Conservation (phyloP, 2,797 vertebrate genomes). For the Trachurus trachurus region DNA sequence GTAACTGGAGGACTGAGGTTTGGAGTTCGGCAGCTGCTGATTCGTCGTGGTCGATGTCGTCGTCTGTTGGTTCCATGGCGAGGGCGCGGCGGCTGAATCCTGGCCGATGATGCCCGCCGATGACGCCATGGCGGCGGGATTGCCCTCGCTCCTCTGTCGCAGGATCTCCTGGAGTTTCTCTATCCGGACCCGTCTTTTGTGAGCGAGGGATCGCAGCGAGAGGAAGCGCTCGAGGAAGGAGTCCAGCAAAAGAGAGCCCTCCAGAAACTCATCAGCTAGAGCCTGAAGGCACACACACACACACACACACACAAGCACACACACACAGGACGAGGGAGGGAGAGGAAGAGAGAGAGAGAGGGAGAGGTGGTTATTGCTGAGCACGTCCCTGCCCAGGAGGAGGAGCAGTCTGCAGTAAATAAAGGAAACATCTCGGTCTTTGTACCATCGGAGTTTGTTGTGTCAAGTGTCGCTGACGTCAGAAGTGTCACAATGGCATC, state of each 20-base stretch:
- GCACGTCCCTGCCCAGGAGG: too few species aligned
- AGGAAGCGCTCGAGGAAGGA: conserved; percentile 91
- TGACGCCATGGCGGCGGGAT: conserved; percentile 63
- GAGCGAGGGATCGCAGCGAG: conserved; percentile 88
- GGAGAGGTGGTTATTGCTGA: too few species aligned
- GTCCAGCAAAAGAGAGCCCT: conserved; percentile 90
- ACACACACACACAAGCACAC: conserved; percentile 6
- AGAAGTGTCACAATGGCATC: too few species aligned
- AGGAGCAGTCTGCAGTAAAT: too few species aligned
- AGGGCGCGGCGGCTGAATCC: conserved; percentile 55
- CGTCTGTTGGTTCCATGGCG: conserved; percentile 78
- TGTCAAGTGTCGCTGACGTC: too few species aligned
- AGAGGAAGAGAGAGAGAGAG: too few species aligned
- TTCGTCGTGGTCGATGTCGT: conserved; percentile 56
- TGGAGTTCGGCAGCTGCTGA: conserved; percentile 71
- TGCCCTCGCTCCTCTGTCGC: conserved; percentile 79
- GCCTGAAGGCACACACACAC: conserved; percentile 71
- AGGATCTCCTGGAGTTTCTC: conserved; percentile 95
- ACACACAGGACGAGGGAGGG: neutral
- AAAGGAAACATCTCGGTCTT: too few species aligned
- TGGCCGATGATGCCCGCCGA: conserved; percentile 66
- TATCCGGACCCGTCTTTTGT: conserved; percentile 90
- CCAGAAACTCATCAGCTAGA: conserved; percentile 93
- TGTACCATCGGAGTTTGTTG: too few species aligned
- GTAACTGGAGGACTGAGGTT: conserved; percentile 63